A percentile compares a stretch with the other conserved stretches of the same genome.
phyloP scores from a whole-genome alignment of 2,113 vertebrate genomes.

The Phrynosoma blainvillii region DNA sequence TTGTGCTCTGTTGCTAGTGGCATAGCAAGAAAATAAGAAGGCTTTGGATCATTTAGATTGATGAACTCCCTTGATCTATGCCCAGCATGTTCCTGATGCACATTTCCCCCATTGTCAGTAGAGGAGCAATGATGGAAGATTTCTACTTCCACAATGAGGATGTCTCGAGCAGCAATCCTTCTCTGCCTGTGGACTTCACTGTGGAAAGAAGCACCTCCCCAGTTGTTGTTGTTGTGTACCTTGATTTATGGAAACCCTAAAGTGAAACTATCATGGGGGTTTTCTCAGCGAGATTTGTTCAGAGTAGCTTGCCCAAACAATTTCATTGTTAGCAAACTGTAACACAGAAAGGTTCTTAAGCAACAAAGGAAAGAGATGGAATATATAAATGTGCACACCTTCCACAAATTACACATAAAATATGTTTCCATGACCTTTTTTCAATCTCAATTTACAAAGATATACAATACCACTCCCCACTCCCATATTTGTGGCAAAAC shows the following conservation, averaged over 20 bases:
- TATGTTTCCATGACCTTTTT: constrained; percentile 33
- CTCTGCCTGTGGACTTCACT: neutral
- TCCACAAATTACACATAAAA: neutral
- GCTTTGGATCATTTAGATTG: neutral
- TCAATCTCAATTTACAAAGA: neutral
- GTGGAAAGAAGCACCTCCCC: no score
- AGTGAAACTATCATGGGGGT: no score
- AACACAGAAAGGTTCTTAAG: constrained; percentile 25
- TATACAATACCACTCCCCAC: neutral
- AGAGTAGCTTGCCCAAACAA: neutral
- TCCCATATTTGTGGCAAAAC: neutral
- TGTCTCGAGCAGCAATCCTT: neutral
- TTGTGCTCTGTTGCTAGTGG: neutral
- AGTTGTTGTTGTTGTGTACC: no score
- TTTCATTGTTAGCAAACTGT: neutral
- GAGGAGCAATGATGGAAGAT: neutral
- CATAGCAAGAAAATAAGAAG: neutral
- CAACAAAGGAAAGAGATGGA: neutral
- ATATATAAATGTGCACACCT: neutral
- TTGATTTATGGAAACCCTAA: no score
- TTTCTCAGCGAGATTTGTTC: neutral
- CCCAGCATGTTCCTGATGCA: neutral
- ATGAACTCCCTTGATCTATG: neutral
- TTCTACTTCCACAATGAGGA: neutral
- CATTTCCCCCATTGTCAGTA: neutral